Base-by-base conservation (phyloP, 1,140 invertebrate genomes). In the Drosophila mojavensis region DNA sequence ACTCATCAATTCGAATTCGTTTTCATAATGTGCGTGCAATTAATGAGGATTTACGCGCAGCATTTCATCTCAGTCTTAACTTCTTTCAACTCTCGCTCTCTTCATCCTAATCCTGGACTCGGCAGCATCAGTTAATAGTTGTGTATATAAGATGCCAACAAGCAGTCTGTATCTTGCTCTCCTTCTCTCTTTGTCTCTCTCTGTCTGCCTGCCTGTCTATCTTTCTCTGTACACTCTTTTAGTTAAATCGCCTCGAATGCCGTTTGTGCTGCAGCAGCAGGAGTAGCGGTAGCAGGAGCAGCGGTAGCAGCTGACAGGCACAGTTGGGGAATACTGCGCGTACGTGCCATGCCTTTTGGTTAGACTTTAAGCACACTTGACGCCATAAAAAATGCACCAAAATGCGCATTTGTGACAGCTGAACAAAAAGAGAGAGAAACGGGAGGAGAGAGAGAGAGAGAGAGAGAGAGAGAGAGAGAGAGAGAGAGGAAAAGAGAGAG, bases 331-430 rank as follows among this genome's bases (percentile, higher is more conserved):
- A 64, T 78, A 73, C 59, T 62, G 58, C 56, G 54, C 63, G 71
- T 69, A 78, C 71, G 71, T 75, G 75, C 71, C 50, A 43, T 55
- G 75, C 65, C 63, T 75, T 39, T 28, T 75, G 75, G 64, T 70
- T 75, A 59, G 65, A 75, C 74, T 70, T 78, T 78, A 78, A 78
- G 75, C 74, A 75, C 75, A 78, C 65, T 78, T 75, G 55, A 53
- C 53, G 71, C 53, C 66, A 73, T 63, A 74, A 69, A 69, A 69
- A 69, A 70, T 75, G 72, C 72, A 69, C 28, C 60, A 53, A 75
- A 75, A 58, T 75, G 72, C 66, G 72, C 72, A 75, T 63, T 75
- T 75, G 72, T 70, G 72, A 59, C 72, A 70, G 72, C 72, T 63
- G 65, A 64, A 59, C 56, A 69, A 58, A 47, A 1, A 39, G 10